Conservation (phyloP, 2,888 invertebrate genomes). For the Hesperia comma region DNA sequence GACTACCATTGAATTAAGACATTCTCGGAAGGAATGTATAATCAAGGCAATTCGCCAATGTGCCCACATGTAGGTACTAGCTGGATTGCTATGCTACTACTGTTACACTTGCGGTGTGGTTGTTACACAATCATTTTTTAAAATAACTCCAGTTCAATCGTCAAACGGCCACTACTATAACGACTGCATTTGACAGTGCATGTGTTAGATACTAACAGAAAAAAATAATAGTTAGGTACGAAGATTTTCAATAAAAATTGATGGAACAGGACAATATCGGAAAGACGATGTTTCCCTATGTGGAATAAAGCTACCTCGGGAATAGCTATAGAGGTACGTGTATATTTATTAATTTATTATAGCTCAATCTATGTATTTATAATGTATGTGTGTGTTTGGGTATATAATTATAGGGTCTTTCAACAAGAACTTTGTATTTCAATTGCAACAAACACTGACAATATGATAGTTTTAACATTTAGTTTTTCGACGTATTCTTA, state of each 20-base stretch:
- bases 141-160: not conserved
- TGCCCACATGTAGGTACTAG: not conserved
- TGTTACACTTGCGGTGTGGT: not conserved
- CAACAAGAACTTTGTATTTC: too few species aligned
- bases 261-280: not conserved
- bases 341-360: too few species aligned
- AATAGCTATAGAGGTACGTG: not conserved
- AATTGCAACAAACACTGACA: too few species aligned
- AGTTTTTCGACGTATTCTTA: too few species aligned
- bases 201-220: not conserved
- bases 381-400: too few species aligned
- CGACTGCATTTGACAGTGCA: slow-evolving; percentile 3
- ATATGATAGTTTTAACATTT: too few species aligned
- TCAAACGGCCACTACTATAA: not conserved
- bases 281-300: not conserved
- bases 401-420: too few species aligned
- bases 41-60: slow-evolving; percentile 1
- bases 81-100: slow-evolving; percentile 3
- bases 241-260: not conserved
- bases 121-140: slow-evolving; percentile 3
- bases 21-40: slow-evolving; percentile 4
- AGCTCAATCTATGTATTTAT: too few species aligned
- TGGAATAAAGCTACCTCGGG: too few species aligned
- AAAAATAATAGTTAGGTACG: not conserved
- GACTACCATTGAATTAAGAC: not conserved